Conservation (phyloP, 2,888 invertebrate genomes). For the Metacarcinus magister region DNA sequence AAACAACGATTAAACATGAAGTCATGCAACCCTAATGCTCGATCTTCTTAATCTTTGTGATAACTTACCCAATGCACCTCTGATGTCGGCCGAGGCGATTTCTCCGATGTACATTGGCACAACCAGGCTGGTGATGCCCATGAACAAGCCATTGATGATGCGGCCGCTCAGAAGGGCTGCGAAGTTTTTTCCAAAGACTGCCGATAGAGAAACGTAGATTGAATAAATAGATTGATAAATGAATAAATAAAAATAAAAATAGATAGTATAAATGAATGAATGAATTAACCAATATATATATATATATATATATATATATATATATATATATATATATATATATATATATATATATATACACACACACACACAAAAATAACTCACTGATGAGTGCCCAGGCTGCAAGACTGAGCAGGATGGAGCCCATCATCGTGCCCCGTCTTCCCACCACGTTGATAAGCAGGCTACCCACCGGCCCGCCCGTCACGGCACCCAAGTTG, state of each 20-base stretch:
- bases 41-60: not conserved
- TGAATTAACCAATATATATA: no score
- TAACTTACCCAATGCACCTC: conserved; percentile 91
- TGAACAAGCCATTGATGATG: conserved; percentile 92
- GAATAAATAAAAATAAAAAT: no score
- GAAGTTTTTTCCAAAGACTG: conserved; percentile 89
- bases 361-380: not conserved
- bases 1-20: not conserved
- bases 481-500: conserved; percentile 58
- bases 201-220: not conserved
- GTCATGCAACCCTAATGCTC: not conserved
- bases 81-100: conserved; percentile 94
- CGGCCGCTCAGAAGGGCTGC: conserved; percentile 92
- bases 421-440: conserved; percentile 51
- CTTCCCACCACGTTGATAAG: conserved; percentile 51
- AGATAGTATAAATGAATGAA: no score
- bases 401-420: conserved; percentile 1
- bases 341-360: no score
- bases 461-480: conserved; percentile 37
- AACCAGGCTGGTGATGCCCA: conserved; percentile 92
- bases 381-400: conserved; percentile 43
- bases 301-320: no score
- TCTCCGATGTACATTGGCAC: conserved; percentile 97
- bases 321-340: no score
- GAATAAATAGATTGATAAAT: not conserved